Evolutionary conservation across 2,113 vertebrate species (phyloP).

Genomic region (Thinocorus orbignyianus): DNA sequence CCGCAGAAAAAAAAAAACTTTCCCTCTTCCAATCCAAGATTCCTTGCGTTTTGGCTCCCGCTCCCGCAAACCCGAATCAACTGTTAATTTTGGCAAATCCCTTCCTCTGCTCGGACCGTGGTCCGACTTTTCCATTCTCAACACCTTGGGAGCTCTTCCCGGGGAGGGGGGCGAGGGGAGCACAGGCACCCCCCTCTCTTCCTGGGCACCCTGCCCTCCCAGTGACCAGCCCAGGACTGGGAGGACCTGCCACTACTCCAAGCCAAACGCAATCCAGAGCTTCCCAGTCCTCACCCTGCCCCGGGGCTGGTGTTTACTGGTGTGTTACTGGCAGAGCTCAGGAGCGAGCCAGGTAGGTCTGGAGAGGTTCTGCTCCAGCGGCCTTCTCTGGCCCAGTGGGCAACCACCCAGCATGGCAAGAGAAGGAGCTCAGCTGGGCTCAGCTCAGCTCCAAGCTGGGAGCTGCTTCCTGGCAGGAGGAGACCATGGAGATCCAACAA

Average conservation of each 20-base stretch:
- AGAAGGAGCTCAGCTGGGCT: not conserved
- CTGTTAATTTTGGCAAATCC: not conserved
- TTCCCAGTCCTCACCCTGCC: not conserved
- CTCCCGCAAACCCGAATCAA: not conserved
- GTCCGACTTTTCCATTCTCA: not conserved
- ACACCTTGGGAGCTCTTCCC: not conserved
- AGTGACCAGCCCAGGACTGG: rapidly evolving
- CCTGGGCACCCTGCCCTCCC: not conserved
- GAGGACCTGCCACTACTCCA: not conserved
- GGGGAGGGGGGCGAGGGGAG: not conserved
- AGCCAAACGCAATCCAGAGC: not conserved
- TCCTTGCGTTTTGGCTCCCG: not conserved
- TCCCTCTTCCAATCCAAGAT: conserved; percentile 10
- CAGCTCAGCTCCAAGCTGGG: not conserved
- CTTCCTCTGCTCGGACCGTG: not conserved
- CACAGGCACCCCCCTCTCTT: not conserved
- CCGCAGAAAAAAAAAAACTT: not conserved
- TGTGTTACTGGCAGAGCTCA: not conserved
- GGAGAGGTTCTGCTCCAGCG: not conserved
- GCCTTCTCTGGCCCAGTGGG: not conserved
- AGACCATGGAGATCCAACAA: too few relatives aligned
- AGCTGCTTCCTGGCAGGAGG: too few relatives aligned
- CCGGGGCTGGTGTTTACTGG: not conserved
- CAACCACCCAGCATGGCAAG: not conserved
- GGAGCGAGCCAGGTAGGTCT: not conserved